Conservation (phyloP, 2,888 invertebrate species). For the Gerris lacustris region DNA sequence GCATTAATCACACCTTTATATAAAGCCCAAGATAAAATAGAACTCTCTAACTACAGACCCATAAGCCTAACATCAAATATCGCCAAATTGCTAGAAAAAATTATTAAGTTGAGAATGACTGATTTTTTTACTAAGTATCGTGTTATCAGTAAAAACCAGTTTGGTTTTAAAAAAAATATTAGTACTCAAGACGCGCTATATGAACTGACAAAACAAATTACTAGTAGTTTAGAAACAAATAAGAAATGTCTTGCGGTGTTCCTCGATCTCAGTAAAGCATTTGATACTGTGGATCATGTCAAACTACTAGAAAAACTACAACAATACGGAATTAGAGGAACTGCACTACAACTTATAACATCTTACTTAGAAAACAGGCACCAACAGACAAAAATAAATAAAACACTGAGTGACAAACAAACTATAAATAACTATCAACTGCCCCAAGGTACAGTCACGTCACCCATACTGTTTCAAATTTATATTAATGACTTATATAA, state of each 20-base stretch:
- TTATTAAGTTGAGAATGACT: conserved; percentile 6
- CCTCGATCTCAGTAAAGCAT: conserved; percentile 21
- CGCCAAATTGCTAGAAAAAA: conserved; percentile 20
- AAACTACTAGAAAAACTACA: conserved; percentile 15
- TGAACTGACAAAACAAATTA: conserved; percentile 13
- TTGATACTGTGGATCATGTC: conserved; percentile 19
- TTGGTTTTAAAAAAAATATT: conserved; percentile 19
- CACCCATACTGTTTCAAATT: conserved; percentile 10
- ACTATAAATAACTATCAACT: background rate
- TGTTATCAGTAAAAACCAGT: conserved; percentile 15
- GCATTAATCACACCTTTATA: conserved; percentile 17
- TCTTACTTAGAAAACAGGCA: conserved; percentile 14
- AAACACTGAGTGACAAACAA: background rate
- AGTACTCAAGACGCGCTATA: conserved; percentile 16
- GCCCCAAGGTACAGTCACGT: conserved; percentile 19
- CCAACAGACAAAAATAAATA: conserved; percentile 14
- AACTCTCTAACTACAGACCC: conserved; percentile 18
- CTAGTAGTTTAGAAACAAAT: conserved; percentile 7
- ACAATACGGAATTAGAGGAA: conserved; percentile 17
- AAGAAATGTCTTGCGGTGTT: conserved; percentile 12
- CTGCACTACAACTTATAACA: conserved; percentile 9
- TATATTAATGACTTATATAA: conserved; percentile 17
- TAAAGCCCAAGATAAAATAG: conserved; percentile 13
- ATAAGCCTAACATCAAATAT: conserved; percentile 18
- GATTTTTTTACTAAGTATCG: conserved; percentile 10